A percentile compares a stretch with the other conserved stretches of the same genome.
These are phyloP conservation scores for Nyleta sp. DNA, from an alignment of 2,888 invertebrate genomes.

Conservation along the genomic window DNA sequence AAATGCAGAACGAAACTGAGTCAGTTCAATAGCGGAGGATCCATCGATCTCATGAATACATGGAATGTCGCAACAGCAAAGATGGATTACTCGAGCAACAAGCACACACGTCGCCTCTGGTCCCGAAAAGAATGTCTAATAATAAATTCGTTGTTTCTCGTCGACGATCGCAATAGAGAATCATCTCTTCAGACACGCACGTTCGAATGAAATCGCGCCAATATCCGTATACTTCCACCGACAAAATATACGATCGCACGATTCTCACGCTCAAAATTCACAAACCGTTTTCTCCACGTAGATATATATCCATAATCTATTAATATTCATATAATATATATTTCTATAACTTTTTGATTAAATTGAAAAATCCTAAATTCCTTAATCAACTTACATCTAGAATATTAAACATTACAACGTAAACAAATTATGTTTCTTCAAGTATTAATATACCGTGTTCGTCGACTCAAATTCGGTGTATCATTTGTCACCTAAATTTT, in stretches of 20 bases:
- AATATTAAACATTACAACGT: constrained; percentile 65
- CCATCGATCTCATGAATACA: constrained; percentile 71
- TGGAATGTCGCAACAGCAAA: constrained; percentile 78
- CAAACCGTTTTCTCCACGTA: no score
- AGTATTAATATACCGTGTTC: constrained; percentile 37
- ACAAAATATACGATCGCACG: no score
- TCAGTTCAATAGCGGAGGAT: background rate
- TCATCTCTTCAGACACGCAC: constrained; percentile 37
- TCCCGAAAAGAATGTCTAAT: constrained; percentile 45
- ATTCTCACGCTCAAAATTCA: no score
- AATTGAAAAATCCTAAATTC: constrained; percentile 76
- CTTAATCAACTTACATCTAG: constrained; percentile 66
- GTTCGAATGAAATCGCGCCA: constrained; percentile 26
- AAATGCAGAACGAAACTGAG: constrained; percentile 11
- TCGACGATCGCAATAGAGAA: constrained; percentile 68
- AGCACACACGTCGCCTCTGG: constrained; percentile 55
- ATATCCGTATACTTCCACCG: no score
- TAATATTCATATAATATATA: constrained; percentile 22
- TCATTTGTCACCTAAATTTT: background rate
- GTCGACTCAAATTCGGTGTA: constrained; percentile 9
- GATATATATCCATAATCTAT: no score
- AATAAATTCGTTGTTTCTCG: constrained; percentile 69
- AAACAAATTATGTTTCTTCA: constrained; percentile 51
- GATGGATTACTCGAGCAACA: constrained; percentile 29
- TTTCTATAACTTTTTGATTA: constrained; percentile 71